Percentiles rank a stretch among this genome's conserved stretches.
phyloP scores from a whole-genome alignment of 2,797 vertebrate genomes.

The Anas acuta region DNA sequence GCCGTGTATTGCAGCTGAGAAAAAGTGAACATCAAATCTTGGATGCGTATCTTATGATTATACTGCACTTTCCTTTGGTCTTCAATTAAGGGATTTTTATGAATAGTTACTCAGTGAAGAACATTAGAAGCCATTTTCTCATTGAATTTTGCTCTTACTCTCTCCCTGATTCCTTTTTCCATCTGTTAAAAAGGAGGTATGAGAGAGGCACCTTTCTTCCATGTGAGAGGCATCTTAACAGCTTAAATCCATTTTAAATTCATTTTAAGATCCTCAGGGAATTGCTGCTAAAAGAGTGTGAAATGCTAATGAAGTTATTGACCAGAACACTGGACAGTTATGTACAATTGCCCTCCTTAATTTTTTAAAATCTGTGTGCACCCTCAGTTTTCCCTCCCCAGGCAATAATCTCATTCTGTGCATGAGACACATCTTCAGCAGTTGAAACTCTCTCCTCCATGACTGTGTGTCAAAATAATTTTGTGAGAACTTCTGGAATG shows the following conservation, averaged over 20 bases:
- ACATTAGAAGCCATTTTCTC: not conserved
- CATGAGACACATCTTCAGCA: not conserved
- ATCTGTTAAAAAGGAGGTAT: not conserved
- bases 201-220: not conserved
- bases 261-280: not conserved
- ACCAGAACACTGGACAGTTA: not conserved
- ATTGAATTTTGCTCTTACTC: not conserved
- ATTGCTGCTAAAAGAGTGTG: not conserved
- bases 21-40: accelerated
- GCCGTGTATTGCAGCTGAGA: not conserved
- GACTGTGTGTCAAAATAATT: not conserved
- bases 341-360: accelerated
- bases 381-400: not conserved
- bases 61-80: not conserved
- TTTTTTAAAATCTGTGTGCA: not conserved
- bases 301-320: not conserved
- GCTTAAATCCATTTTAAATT: not conserved
- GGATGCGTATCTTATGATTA: accelerated
- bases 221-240: not conserved
- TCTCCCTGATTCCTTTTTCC: not conserved
- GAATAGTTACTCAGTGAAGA: not conserved
- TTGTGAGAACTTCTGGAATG: constrained; percentile 13
- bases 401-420: not conserved
- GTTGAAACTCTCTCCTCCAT: not conserved
- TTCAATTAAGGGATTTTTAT: not conserved